phyloP scores from a whole-genome alignment of 2,113 vertebrate genomes.

The Pleuronectes platessa region DNA sequence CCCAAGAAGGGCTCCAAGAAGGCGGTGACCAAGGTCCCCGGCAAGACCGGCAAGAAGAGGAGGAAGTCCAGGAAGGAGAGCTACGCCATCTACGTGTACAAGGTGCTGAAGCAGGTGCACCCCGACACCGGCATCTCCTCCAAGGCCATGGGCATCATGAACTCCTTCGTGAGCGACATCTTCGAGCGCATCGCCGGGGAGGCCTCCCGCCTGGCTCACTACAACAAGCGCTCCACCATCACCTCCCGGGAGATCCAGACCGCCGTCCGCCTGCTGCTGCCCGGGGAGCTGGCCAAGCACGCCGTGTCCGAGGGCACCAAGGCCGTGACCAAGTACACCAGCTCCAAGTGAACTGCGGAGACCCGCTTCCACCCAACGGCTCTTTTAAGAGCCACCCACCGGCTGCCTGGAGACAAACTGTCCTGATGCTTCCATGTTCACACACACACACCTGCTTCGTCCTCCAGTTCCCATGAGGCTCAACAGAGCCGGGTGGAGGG shows the following conservation, averaged over 20 bases:
- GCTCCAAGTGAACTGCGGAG: slow-evolving; percentile 46
- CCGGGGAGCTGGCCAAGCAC: slow-evolving; percentile 70
- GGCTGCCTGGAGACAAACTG: not conserved
- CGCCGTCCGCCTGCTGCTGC: slow-evolving; percentile 80
- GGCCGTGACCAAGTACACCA: slow-evolving; percentile 68
- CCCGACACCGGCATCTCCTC: slow-evolving; percentile 64
- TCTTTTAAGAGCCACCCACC: slow-evolving; percentile 2
- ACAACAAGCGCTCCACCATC: slow-evolving; percentile 78
- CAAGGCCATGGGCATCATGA: slow-evolving; percentile 71
- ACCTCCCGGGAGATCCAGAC: slow-evolving; percentile 88
- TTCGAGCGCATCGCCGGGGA: slow-evolving; percentile 74
- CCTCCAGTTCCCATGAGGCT: too few relatives aligned
- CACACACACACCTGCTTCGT: too few relatives aligned
- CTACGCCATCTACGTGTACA: slow-evolving; percentile 67
- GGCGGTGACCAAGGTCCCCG: not conserved
- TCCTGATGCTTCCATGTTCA: not conserved
- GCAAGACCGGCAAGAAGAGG: slow-evolving; percentile 15
- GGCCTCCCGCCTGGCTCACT: slow-evolving; percentile 73
- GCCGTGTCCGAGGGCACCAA: slow-evolving; percentile 72
- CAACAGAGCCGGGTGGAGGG: too few relatives aligned
- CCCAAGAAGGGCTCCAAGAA: slow-evolving; percentile 49
- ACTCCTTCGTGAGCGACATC: slow-evolving; percentile 65
- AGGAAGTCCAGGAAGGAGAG: slow-evolving; percentile 49
- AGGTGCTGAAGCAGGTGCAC: slow-evolving; percentile 67
- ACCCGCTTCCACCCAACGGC: not conserved